phyloP scores from a whole-genome alignment of 2,888 invertebrate species.

The Mythimna impura region DNA sequence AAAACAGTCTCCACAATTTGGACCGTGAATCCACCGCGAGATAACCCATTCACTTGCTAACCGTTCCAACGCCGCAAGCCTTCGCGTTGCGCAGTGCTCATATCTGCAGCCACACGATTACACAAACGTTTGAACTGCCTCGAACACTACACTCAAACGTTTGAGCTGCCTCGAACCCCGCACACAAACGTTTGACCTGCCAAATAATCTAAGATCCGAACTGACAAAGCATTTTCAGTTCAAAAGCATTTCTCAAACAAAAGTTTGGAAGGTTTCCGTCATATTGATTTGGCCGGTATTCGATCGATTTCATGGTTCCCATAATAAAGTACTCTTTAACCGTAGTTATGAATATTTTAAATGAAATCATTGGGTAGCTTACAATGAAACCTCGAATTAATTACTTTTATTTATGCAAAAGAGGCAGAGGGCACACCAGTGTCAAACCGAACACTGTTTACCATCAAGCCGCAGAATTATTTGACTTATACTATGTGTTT shows the following conservation, averaged over 20 bases:
- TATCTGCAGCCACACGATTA: constrained; percentile 24
- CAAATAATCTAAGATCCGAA: constrained; percentile 36
- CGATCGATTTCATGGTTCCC: neutral
- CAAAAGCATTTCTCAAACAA: constrained; percentile 32
- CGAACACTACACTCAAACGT: neutral
- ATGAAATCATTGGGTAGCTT: neutral
- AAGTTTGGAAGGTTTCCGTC: constrained; percentile 9
- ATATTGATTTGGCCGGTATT: neutral
- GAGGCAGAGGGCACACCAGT: constrained; percentile 20
- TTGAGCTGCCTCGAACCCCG: neutral
- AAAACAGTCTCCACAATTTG: neutral
- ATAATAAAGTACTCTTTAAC: neutral
- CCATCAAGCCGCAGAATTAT: constrained; percentile 33
- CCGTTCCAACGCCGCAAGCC: constrained; percentile 30
- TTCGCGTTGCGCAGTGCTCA: constrained; percentile 1
- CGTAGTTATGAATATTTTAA: neutral
- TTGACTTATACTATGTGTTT: constrained; percentile 20
- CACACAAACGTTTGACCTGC: constrained; percentile 40
- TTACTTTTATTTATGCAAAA: constrained; percentile 35
- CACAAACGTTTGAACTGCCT: constrained; percentile 17
- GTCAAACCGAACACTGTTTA: constrained; percentile 17
- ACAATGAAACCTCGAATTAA: constrained; percentile 27
- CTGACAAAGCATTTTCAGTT: constrained; percentile 38
- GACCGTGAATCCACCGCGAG: neutral
- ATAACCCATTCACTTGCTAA: constrained; percentile 40